Percentiles rank a stretch among this genome's conserved stretches.
These are phyloP conservation scores for Caenorhabditis wallacei DNA, from an alignment of 2,888 invertebrate species.

Conservation along the genomic window DNA sequence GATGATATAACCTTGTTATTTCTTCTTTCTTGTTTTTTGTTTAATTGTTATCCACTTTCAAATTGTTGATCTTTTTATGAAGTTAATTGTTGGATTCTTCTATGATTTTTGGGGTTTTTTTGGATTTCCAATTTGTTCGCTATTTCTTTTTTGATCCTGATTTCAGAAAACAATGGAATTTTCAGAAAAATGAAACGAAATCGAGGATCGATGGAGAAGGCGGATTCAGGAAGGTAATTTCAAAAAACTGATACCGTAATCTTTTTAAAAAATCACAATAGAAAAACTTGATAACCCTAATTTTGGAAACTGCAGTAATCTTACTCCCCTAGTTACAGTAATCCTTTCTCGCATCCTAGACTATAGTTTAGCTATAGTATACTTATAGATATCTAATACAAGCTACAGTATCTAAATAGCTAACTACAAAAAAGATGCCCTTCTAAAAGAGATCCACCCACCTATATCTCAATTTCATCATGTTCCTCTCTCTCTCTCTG, in stretches of 20 bases:
- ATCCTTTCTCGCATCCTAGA: too few species aligned
- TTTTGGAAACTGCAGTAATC: too few species aligned
- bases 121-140: slow-evolving; percentile 9
- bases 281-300: too few species aligned
- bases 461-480: background rate
- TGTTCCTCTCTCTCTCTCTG: background rate
- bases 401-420: too few species aligned
- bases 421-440: too few species aligned
- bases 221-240: background rate
- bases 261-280: too few species aligned
- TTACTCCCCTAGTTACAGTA: too few species aligned
- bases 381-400: too few species aligned
- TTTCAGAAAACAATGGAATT: background rate
- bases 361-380: too few species aligned
- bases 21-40: background rate
- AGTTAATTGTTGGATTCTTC: slow-evolving; percentile 17
- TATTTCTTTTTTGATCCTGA: slow-evolving; percentile 4
- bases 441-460: too few species aligned
- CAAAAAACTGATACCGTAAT: too few species aligned
- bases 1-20: background rate
- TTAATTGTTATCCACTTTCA: background rate
- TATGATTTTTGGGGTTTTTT: background rate
- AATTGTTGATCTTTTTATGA: slow-evolving; percentile 20
- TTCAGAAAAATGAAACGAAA: background rate
- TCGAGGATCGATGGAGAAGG: background rate